A percentile compares a stretch with the other conserved stretches of the same genome.
These are phyloP conservation scores for Mastacembelus armatus DNA, from an alignment of 2,797 vertebrate genomes.

Conservation along the genomic window DNA sequence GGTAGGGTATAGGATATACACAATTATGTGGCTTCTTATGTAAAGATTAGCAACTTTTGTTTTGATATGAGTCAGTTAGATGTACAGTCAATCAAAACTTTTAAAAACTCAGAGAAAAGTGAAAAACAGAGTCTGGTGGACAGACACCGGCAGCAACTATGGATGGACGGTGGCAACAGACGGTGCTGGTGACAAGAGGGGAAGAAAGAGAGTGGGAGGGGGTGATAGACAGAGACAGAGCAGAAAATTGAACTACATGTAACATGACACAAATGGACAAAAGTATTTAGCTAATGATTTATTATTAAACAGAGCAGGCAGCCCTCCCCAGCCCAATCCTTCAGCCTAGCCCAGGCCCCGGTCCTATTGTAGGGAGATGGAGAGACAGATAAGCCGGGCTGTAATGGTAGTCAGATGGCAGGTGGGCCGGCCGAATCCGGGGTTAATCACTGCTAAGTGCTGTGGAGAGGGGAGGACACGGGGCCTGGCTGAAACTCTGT, in stretches of 20 bases:
- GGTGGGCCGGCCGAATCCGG: constrained; percentile 83
- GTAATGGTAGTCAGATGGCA: constrained; percentile 88
- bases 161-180: constrained; percentile 52
- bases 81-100: constrained; percentile 8
- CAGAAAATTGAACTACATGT: constrained; percentile 87
- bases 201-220: constrained; percentile 12
- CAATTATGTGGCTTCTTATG: constrained; percentile 9
- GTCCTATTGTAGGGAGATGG: constrained; percentile 84
- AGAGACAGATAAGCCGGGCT: constrained; percentile 83
- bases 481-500: constrained; percentile 79
- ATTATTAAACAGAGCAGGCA: constrained; percentile 86
- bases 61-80: constrained; percentile 28
- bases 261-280: constrained; percentile 88
- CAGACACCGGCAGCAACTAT: constrained; percentile 40
- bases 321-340: constrained; percentile 71
- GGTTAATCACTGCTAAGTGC: constrained; percentile 90
- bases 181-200: constrained; percentile 33
- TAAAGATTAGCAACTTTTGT: constrained; percentile 20
- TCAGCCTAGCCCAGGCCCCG: constrained; percentile 72
- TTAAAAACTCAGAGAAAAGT: constrained; percentile 11
- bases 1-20: constrained; percentile 17
- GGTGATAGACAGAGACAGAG: constrained; percentile 73
- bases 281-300: constrained; percentile 91
- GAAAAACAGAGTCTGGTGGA: constrained; percentile 26
- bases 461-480: constrained; percentile 80